Evolutionary conservation across 2,797 vertebrate genomes (phyloP), one percentile per base, ranked within the genome.

Genomic region (Enoplosus armatus): DNA sequence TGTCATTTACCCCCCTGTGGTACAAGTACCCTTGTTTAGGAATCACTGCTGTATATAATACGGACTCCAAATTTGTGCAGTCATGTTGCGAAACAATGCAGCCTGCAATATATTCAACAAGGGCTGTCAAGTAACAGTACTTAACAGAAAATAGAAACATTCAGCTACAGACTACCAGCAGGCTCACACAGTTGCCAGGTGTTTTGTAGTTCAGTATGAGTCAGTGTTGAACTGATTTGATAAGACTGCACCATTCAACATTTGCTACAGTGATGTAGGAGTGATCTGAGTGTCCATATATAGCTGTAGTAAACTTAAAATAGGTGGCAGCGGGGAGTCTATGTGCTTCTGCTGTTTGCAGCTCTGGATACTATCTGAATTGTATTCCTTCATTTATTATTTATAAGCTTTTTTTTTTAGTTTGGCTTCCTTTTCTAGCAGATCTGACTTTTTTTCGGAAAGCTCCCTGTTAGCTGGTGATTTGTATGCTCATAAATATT

Each of bases 331-430:
- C 3, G 0, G 74, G 78, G 58, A 72, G 67, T 53, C 66, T 70
- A 29, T 33, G 53, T 18, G 53, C 58, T 75, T 73, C 64, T 70
- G 63, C 64, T 78, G 53, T 64, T 86, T 69, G 63, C 56, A 77
- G 80, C 80, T 43, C 20, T 2, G 15, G 66, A 67, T 70, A 79
- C 61, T 69, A 11, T 80, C 74, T 67, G 65, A 79, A 81, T 85
- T 82, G 80, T 39, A 77, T 80, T 71, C 31, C 47, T 72, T 83
- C 69, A 86, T 88, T 80, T 82, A 84, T 91, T 90, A 90, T 94
- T 88, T 54, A 90, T 85, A 51, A 58, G 9, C 27, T 47, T 75
- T 48, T 67, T 74, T 71, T 64, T 77, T 55, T 16, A 20, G 16
- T 72, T 55, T 50, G 8, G 18, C 15, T 47, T 69, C 37, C 8